Evolutionary conservation across 1,140 invertebrate species (phyloP), one percentile per base, ranked within the genome.

Genomic region (Harpegnathos saltator): DNA sequence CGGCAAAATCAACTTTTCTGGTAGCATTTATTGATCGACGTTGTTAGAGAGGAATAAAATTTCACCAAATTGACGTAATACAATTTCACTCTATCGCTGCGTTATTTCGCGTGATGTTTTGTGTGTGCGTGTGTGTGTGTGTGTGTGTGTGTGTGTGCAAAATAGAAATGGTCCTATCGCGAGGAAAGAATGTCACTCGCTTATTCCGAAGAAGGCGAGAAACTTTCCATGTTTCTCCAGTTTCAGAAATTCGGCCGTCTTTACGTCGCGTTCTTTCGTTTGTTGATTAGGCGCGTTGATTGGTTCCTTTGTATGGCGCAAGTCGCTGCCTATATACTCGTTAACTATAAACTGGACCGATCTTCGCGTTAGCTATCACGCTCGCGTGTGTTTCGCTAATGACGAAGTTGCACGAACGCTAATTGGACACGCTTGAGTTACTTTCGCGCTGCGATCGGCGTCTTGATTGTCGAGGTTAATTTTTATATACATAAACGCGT

Each of bases 351-450:
- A 86, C 56, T 82, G 38, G 24, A 78, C 44, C 83, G 85, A 87
- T 72, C 84, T 68, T 61, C 59, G 72, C 85, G 85, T 83, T 77
- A 86, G 83, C 72, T 82, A 78, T 78, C 62, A 86, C 85, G 81
- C 81, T 75, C 56, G 85, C 85, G 81, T 86, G 73, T 62, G 56
- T 74, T 77, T 66, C 85, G 62, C 71, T 88, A 87, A 88, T 87
- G 77, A 75, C 71, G 61, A 22, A 56, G 73, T 50, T 69, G 66
- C 82, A 83, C 58, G 38, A 62, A 63, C 61, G 65, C 84, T 88
- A 87, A 88, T 85, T 88, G 85, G 80, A 87, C 77, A 85, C 85
- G 82, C 85, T 87, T 71, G 52, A 85, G 85, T 87, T 88, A 59
- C 56, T 84, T 88, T 65, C n/a, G 44, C 66, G 73, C 54, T 58